Percentiles rank a stretch among this genome's conserved stretches.
Conservation (phyloP, 2,888 invertebrate species). For the Drosophila villosipedis region DNA sequence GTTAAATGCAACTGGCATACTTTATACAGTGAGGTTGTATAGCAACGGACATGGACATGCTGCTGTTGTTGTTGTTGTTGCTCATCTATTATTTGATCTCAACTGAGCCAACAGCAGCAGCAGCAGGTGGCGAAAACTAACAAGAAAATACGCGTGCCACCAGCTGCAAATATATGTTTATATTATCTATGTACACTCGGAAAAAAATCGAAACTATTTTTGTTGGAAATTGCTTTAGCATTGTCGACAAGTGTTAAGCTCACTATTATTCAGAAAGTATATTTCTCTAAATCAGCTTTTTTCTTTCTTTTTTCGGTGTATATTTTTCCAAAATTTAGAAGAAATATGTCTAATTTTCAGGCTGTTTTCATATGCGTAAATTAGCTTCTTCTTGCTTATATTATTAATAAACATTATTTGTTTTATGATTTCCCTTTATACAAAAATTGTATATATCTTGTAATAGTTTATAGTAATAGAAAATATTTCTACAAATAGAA, state of each 20-base stretch:
- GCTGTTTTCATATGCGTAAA: background rate
- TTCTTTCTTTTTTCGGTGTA: background rate
- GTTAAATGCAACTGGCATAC: constrained; percentile 33
- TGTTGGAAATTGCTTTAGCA: background rate
- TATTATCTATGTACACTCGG: background rate
- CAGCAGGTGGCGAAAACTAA: constrained; percentile 66
- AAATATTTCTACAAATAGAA: background rate
- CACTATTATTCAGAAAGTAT: background rate
- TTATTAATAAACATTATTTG: background rate
- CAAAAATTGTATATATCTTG: background rate
- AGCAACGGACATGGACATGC: constrained; percentile 1
- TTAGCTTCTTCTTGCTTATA: background rate
- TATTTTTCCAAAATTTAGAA: background rate
- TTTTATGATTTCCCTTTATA: background rate
- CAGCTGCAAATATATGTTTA: constrained; percentile 6
- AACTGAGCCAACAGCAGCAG: constrained; percentile 14
- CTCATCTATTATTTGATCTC: constrained; percentile 60
- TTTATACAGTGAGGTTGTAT: constrained; percentile 1
- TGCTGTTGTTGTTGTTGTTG: constrained; percentile 5
- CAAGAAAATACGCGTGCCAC: constrained; percentile 54
- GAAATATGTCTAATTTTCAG: background rate
- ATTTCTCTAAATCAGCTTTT: background rate
- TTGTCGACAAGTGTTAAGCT: background rate
- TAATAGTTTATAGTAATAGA: background rate
- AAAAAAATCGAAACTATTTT: background rate